Conservation (phyloP, 2,888 invertebrate species). For the Capitulum mitella region DNA sequence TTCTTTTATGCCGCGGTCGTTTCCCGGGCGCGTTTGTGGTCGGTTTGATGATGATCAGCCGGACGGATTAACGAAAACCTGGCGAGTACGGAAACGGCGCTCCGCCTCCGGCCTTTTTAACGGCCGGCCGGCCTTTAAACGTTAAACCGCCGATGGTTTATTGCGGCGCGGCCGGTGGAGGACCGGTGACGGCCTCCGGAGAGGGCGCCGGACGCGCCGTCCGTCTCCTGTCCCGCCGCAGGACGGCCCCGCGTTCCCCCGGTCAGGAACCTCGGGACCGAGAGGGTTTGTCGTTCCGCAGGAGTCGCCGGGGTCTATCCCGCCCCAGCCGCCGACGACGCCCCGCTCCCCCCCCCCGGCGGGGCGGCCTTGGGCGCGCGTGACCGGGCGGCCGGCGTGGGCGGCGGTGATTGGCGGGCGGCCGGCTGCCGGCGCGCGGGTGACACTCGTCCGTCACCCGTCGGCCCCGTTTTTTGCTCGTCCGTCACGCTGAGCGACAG, state of each 20-base stretch:
- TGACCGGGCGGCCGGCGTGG: no score
- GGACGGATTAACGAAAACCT: neutral
- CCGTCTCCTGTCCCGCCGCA: no score
- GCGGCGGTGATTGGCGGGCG: no score
- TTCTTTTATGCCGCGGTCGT: neutral
- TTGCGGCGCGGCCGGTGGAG: neutral
- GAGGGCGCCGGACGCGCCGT: no score
- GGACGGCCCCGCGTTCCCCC: no score
- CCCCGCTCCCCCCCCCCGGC: no score
- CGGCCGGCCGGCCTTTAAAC: slow-evolving; percentile 9
- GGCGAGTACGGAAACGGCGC: neutral
- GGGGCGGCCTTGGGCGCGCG: neutral
- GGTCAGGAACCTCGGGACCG: no score
- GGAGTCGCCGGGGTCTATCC: no score
- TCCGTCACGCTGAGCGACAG: slow-evolving; percentile 15
- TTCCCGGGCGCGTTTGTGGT: neutral
- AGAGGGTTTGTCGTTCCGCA: no score
- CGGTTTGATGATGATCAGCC: neutral
- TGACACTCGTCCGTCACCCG: slow-evolving; percentile 19
- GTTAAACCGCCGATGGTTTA: neutral
- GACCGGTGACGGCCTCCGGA: no score
- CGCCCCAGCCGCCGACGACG: no score
- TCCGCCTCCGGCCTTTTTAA: neutral
- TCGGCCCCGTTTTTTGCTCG: neutral
- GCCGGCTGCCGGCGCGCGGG: neutral